Conservation (phyloP, 2,888 invertebrate genomes). For the Aleiodes alternator region DNA sequence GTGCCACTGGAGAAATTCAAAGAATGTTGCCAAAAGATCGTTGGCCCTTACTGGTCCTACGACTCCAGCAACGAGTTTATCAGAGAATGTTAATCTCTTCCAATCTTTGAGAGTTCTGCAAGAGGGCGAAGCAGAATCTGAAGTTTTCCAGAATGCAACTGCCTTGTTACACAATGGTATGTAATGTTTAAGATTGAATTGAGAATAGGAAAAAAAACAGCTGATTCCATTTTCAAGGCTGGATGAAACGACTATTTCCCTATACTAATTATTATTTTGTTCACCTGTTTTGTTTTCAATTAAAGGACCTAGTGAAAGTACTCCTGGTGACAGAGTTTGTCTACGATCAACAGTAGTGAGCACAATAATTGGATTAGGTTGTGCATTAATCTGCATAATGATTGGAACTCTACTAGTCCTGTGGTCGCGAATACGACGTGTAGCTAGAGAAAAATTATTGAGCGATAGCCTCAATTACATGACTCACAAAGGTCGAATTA, state of each 20-base stretch:
- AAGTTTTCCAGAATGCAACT: constrained; percentile 74
- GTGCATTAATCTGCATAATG: constrained; percentile 84
- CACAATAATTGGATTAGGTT: constrained; percentile 82
- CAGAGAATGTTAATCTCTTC: constrained; percentile 93
- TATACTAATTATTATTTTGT: constrained; percentile 23
- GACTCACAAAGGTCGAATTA: constrained; percentile 74
- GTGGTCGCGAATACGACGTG: constrained; percentile 84
- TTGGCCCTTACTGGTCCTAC: constrained; percentile 75
- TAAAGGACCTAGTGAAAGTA: constrained; percentile 61
- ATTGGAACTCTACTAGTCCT: constrained; percentile 85
- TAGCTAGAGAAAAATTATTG: constrained; percentile 71
- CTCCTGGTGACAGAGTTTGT: constrained; percentile 77
- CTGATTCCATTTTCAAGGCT: no score
- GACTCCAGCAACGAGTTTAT: constrained; percentile 77
- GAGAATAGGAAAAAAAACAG: no score
- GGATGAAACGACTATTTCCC: constrained; percentile 6
- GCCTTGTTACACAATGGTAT: constrained; percentile 67
- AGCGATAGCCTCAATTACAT: constrained; percentile 74
- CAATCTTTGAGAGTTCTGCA: constrained; percentile 92
- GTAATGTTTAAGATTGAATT: background rate
- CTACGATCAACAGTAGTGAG: constrained; percentile 79
- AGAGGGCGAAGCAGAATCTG: constrained; percentile 87
- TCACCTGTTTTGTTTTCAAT: background rate
- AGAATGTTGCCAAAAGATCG: constrained; percentile 86
- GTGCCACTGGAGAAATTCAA: constrained; percentile 94